Percentiles rank a stretch among this genome's conserved stretches.
phyloP scores from a whole-genome alignment of 2,113 vertebrate species.

The Otus sunia region DNA sequence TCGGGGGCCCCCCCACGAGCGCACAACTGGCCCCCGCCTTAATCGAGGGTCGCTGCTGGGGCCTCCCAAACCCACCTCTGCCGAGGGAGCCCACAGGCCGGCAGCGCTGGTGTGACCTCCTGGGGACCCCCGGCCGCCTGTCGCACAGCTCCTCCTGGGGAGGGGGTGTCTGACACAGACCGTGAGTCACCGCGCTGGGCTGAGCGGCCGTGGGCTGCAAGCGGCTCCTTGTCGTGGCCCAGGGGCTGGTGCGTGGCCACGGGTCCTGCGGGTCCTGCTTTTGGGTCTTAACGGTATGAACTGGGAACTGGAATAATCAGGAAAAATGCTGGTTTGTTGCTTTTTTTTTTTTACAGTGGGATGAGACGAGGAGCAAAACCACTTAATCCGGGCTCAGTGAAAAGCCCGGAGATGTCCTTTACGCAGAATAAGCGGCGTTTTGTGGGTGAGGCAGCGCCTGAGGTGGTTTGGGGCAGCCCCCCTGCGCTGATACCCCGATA shows the following conservation, averaged over 20 bases:
- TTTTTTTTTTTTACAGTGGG: not conserved
- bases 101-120: not conserved
- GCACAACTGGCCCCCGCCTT: not conserved
- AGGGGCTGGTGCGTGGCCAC: rapidly evolving
- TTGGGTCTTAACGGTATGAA: not conserved
- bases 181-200: rapidly evolving
- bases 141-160: not conserved
- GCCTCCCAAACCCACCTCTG: not conserved
- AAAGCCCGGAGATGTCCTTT: too few species aligned
- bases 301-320: not conserved
- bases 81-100: not conserved
- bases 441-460: not conserved
- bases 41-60: not conserved
- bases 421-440: rapidly evolving
- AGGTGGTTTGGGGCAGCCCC: not conserved
- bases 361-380: not conserved
- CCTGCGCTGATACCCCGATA: not conserved
- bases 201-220: rapidly evolving
- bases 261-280: not conserved
- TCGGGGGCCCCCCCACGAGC: rapidly evolving
- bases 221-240: rapidly evolving
- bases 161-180: not conserved
- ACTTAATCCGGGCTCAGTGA: not conserved
- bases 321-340: rapidly evolving
- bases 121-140: not conserved